phyloP scores from a whole-genome alignment of 2,888 invertebrate genomes.

The Dasysyrphus albostriatus region DNA sequence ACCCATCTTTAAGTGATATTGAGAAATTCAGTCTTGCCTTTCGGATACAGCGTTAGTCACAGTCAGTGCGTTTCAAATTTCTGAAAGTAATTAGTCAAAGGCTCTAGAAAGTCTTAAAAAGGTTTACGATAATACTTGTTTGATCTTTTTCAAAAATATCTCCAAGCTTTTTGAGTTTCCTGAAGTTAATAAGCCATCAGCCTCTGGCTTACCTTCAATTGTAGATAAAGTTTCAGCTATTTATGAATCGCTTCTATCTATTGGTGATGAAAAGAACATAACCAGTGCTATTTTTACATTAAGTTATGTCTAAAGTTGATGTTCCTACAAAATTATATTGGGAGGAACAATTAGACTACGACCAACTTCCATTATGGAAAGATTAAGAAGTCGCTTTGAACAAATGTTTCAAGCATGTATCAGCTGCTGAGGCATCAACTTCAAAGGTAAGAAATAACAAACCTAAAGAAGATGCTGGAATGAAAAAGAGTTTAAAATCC shows the following conservation, averaged over 20 bases:
- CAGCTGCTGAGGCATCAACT: conserved; percentile 1
- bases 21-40: not conserved
- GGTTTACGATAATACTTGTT: conserved; percentile 63
- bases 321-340: too few species aligned
- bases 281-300: conserved; percentile 60
- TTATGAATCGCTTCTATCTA: conserved; percentile 59
- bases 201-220: not conserved
- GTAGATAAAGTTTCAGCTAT: conserved; percentile 6
- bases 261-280: conserved; percentile 60
- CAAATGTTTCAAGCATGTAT: conserved; percentile 10
- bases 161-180: conserved; percentile 62
- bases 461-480: not conserved
- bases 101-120: too few species aligned
- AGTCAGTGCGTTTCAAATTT: not conserved
- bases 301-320: too few species aligned
- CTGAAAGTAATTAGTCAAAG: conserved; percentile 53
- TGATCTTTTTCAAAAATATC: conserved; percentile 66
- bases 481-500: not conserved
- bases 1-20: conserved; percentile 3
- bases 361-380: too few species aligned
- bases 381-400: conserved; percentile 55
- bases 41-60: not conserved
- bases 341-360: too few species aligned
- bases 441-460: not conserved
- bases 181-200: conserved; percentile 5